Evolutionary conservation across 2,888 invertebrate species (phyloP).

Genomic region (Yponomeuta evonymella): DNA sequence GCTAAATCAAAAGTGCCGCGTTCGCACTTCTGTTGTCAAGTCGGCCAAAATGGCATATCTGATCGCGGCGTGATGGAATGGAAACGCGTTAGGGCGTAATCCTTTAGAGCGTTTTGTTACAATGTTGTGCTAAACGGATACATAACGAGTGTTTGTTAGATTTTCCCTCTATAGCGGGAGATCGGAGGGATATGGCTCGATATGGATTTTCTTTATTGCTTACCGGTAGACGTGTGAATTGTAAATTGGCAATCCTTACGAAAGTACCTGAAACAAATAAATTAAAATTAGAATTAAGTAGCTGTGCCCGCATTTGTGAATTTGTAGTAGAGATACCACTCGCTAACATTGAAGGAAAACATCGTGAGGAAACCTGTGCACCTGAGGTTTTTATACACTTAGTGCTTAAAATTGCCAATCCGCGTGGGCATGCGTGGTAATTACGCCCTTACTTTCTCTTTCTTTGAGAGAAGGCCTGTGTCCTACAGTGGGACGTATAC

Average conservation of each 20-base stretch:
- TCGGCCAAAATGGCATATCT: slow-evolving; percentile 56
- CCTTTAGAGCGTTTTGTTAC: not conserved
- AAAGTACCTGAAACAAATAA: not conserved
- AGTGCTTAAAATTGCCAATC: too few species aligned
- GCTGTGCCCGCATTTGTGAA: too few species aligned
- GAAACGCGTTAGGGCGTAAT: not conserved
- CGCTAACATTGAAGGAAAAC: too few species aligned
- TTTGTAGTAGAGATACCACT: too few species aligned
- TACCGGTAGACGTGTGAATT: not conserved
- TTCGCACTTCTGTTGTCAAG: slow-evolving; percentile 51
- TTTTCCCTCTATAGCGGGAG: not conserved
- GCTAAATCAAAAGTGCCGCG: slow-evolving; percentile 62
- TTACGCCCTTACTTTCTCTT: too few species aligned
- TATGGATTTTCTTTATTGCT: not conserved
- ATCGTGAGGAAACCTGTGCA: too few species aligned
- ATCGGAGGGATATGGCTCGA: not conserved
- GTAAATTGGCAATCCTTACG: not conserved
- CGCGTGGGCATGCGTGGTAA: too few species aligned
- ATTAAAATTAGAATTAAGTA: too few species aligned
- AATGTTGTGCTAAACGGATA: not conserved
- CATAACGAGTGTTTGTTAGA: not conserved
- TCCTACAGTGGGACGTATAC: too few species aligned
- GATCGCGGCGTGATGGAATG: slow-evolving; percentile 27
- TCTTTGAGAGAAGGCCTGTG: too few species aligned
- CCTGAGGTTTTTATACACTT: too few species aligned